These are phyloP conservation scores for Mactra quadrangularis DNA, from an alignment of 1,140 invertebrate genomes.

Conservation along the genomic window DNA sequence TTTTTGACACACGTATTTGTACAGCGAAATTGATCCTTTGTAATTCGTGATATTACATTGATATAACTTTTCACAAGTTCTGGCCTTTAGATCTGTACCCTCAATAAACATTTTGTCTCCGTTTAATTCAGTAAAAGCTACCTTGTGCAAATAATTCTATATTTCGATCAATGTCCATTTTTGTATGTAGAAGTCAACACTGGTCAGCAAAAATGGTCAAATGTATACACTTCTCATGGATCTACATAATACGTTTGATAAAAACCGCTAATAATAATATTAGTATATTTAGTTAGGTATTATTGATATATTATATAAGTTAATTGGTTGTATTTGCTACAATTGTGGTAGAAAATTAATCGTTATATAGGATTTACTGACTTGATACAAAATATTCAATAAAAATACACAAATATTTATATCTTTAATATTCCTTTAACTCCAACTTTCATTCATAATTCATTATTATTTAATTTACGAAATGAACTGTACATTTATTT, in stretches of 20 bases:
- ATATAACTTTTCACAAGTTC: conserved; percentile 38
- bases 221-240: conserved; percentile 47
- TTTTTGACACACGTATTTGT: conserved; percentile 53
- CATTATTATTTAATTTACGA: too few species aligned
- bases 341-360: conserved; percentile 16
- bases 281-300: conserved; percentile 30
- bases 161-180: neutral
- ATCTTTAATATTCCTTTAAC: too few species aligned
- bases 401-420: conserved; percentile 42
- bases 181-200: too few species aligned
- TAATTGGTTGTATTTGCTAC: conserved; percentile 46
- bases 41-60: conserved; percentile 7
- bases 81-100: conserved; percentile 44
- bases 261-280: conserved; percentile 48
- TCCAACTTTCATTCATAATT: too few species aligned
- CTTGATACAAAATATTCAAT: conserved; percentile 32
- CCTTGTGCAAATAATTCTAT: conserved; percentile 19
- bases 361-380: conserved; percentile 21
- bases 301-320: neutral
- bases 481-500: too few species aligned
- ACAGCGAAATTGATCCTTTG: conserved; percentile 59
- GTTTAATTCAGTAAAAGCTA: conserved; percentile 10
- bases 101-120: conserved; percentile 52
- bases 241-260: conserved; percentile 21
- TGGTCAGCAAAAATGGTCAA: too few species aligned